Evolutionary conservation across 2,888 invertebrate genomes (phyloP), one percentile per base, ranked within the genome.

Genomic region (Drosophila vallismaia): DNA sequence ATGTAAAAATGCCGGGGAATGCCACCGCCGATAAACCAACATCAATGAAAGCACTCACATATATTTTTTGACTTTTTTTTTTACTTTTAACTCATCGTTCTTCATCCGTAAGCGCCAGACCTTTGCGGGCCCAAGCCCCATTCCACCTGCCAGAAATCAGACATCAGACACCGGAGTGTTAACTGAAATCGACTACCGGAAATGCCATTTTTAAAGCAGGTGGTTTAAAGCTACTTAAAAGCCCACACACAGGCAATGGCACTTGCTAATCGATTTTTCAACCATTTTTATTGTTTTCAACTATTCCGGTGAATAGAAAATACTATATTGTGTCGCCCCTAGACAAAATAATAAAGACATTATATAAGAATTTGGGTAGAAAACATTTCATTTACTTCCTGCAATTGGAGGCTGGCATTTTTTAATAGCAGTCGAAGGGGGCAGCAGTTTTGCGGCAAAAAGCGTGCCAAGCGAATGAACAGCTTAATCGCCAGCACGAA

Each of bases 391-490:
- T 54, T 63, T 69, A 76, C 83, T 85, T 82, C 78, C 83, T 77
- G 73, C 81, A 77, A 77, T 78, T 77, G 84, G 75, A 69, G 64
- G 75, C 76, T 75, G 85, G 82, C 66, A 82, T 86, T 83, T 83
- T 83, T 74, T 83, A 86, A 83, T 83, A 68, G 71, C 58, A 71
- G 50, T 52, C 60, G 19, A 70, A 62, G 55, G 60, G 50, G 66
- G 60, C 19, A 19, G 19, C 19, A 19, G 38, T 44, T 48, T 48
- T 29, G 64, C 51, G 42, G 54, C 48, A 62, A 58, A 71, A 69
- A 71, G 77, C 79, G 81, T 82, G 85, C 82, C 85, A 81, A 70
- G 45, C 74, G 85, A 75, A 72, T 81, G 83, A 85, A 73, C 86
- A 75, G 76, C 69, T 85, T 85, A 82, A 82, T 77, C 70, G 86